Base-by-base conservation (phyloP, 2,797 vertebrate genomes). In the Podarcis siculus region DNA sequence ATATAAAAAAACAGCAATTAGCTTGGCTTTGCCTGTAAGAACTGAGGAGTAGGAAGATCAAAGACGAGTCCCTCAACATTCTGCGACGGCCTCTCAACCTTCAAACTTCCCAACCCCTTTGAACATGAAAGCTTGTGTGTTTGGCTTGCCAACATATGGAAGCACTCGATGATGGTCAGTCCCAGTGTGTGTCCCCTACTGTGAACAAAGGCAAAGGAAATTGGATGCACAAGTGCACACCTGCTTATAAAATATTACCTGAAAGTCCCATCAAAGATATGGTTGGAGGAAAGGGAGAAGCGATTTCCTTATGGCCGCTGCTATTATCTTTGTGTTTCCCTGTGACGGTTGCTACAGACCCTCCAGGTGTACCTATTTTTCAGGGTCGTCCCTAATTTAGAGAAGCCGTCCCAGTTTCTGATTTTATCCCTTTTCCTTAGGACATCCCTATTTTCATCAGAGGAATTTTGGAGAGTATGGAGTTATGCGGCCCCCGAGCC, bases 81-180 rank as follows among this genome's bases (percentile, higher is more conserved):
- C 49, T 49, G 89, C 0, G 0, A 89, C 88, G 92, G 92, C 87
- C 87, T 94, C 95, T 91, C 87, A 93, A 91, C 91, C 95, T 97
- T 97, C 95, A 97, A 96, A 93, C 91, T 91, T 88, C 61, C 90
- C 0, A 0, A 86, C 79, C 92, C 69, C 94, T 97, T 97, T 97
- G 96, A 97, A 97, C 96, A 97, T 96, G 92, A 97, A 97, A 96
- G 96, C 86, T 55, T 92, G 91, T n/a, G 64, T 87, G 90, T 79
- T 79, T 87, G 95, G 90, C 90, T 12, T 94, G 90, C 94, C 91
- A 75, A 95, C 95, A 96, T 92, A 92, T 95, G 93, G 92, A 95
- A 95, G 89, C 35, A 1, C 69, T 0, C 61, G 92, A 91, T 72
- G 89, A 95, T 94, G 96, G 96, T 97, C 95, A 96, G 90, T 12